phyloP scores from a whole-genome alignment of 2,113 vertebrate genomes.

The Telmatochromis brachygnathus region DNA sequence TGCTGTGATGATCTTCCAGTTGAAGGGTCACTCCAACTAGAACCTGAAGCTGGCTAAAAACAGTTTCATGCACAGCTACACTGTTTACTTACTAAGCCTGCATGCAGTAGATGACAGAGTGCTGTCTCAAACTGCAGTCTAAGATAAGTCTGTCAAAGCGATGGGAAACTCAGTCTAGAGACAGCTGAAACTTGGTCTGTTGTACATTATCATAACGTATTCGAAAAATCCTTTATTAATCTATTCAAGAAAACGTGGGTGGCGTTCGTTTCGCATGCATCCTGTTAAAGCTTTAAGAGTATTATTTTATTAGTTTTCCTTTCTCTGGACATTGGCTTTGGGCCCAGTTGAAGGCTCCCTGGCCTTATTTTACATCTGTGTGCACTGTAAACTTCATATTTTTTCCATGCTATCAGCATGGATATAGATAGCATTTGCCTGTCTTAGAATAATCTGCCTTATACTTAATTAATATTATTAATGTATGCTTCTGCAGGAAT shows the following conservation, averaged over 20 bases:
- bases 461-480: not conserved
- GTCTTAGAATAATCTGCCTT: not conserved
- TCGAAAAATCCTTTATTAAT: not conserved
- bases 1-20: not conserved
- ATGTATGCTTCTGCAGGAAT: not conserved
- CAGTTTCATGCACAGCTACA: not conserved
- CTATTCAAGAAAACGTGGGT: not conserved
- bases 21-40: not conserved
- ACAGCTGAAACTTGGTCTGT: not conserved
- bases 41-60: not conserved
- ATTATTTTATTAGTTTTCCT: not conserved
- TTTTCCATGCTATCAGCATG: not conserved
- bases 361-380: not conserved
- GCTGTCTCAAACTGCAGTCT: not conserved
- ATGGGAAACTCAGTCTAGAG: not conserved
- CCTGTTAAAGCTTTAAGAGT: not conserved
- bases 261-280: rapidly evolving
- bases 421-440: not conserved
- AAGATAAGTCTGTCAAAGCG: not conserved
- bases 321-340: not conserved
- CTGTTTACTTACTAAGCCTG: not conserved
- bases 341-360: not conserved
- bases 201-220: not conserved
- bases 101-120: not conserved
- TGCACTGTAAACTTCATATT: not conserved